phyloP scores from a whole-genome alignment of 2,797 vertebrate genomes.

The Amblyraja radiata region DNA sequence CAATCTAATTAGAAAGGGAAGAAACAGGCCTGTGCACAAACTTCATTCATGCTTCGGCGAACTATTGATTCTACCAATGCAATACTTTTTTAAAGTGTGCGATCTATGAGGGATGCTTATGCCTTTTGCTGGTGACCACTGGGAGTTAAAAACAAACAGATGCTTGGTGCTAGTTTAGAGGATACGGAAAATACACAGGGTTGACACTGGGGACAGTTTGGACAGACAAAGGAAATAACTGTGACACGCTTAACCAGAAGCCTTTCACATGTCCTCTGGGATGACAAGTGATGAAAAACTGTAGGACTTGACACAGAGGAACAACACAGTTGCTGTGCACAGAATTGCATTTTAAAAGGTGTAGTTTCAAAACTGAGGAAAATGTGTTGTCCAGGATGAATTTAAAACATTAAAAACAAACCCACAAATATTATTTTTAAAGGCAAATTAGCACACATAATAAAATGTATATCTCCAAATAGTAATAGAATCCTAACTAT shows the following conservation, averaged over 20 bases:
- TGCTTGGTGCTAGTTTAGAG: neutral
- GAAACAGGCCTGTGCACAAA: slow-evolving; percentile 24
- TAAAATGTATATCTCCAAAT: neutral
- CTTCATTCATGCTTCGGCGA: slow-evolving; percentile 58
- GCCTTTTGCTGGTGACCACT: slow-evolving; percentile 46
- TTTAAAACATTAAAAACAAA: neutral
- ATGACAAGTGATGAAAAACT: slow-evolving; percentile 24
- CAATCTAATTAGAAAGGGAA: slow-evolving; percentile 12
- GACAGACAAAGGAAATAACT: slow-evolving; percentile 49
- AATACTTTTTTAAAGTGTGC: slow-evolving; percentile 42
- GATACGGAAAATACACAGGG: slow-evolving; percentile 47
- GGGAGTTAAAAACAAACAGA: neutral
- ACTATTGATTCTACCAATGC: slow-evolving; percentile 58
- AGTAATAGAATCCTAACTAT: neutral
- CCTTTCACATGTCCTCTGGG: slow-evolving; percentile 39
- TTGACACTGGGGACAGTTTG: slow-evolving; percentile 12
- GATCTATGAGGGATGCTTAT: slow-evolving; percentile 46
- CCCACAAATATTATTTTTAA: neutral
- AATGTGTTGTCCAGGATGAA: neutral
- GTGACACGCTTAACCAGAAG: slow-evolving; percentile 53
- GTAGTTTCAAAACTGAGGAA: neutral
- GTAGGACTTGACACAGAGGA: neutral
- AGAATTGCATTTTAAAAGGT: neutral
- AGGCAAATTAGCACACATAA: neutral
- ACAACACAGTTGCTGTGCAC: neutral